These are phyloP conservation scores for Anisognathus igniventris DNA, from an alignment of 2,797 vertebrate species.

Conservation along the genomic window DNA sequence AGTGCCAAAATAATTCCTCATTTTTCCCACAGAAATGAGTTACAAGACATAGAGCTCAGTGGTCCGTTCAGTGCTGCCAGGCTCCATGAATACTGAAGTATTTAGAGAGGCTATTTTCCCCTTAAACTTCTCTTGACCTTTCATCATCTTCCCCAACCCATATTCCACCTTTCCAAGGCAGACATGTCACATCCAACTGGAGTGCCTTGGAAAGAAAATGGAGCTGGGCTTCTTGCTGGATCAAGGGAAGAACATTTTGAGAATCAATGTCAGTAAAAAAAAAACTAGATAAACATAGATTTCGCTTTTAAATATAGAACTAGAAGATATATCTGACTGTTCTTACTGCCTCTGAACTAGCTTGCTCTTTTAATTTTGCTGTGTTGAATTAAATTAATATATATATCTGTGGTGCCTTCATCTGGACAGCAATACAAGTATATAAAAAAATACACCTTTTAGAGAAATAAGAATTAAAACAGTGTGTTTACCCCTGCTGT, in stretches of 20 bases:
- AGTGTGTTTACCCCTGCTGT: background rate
- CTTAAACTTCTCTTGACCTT: conserved; percentile 28
- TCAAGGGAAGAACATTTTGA: background rate
- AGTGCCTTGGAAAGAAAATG: background rate
- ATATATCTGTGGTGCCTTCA: background rate
- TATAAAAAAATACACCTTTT: background rate
- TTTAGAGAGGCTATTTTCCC: background rate
- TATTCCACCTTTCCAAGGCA: background rate
- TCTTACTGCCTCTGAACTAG: background rate
- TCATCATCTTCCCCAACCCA: background rate
- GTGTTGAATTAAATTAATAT: background rate
- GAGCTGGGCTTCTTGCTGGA: background rate
- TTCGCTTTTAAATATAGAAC: background rate
- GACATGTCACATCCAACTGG: background rate
- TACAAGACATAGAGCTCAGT: background rate
- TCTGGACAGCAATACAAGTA: background rate
- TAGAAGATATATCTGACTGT: background rate
- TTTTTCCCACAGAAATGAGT: conserved; percentile 15
- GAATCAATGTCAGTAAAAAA: background rate
- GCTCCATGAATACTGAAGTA: background rate
- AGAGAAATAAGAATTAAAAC: background rate
- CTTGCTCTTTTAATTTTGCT: background rate
- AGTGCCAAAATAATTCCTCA: background rate
- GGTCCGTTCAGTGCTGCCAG: conserved; percentile 1
- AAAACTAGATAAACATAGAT: background rate